Base-by-base conservation (phyloP, 2,888 invertebrate genomes). In the Heliconius cydno region DNA sequence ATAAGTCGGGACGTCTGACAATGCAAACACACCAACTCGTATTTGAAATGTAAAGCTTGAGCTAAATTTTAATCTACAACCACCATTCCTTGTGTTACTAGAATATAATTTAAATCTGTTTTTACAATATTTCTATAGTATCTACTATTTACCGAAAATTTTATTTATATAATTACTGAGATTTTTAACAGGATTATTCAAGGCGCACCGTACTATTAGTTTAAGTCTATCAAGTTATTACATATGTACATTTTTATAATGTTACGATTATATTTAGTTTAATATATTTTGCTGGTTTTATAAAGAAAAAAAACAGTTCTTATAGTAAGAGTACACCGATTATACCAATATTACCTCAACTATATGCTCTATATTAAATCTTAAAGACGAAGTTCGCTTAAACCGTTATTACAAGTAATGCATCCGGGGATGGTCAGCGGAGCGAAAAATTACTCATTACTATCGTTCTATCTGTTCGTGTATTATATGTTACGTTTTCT, bases 391-490 rank as follows among this genome's bases (percentile, higher is more conserved):
- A 41, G 68, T 79, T 82, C n/a, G 76, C 22, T 25, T 74, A 60
- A 22, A 41, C 41, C 63, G 41, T 70, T 67, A 66, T 73, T 72
- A 74, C 68, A 30, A 76, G 67, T 76, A 78, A 76, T 46, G 66
- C 78, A 80, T 82, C 81, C 81, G 83, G 82, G 84, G 85, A 82
- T 84, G 85, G 80, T 79, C 88, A 89, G 77, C 85, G 83, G 89
- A 90, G 89, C 90, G 88, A 87, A 81, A 87, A 90, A 90, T 90
- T 87, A 85, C 79, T 82, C 77, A 84, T 85, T 86, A 82, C 70
- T 28, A 80, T 76, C 74, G 83, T 82, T 83, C 83, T 85, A 84
- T 76, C 52, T 79, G 38, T 70, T 65, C 30, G 72, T 77, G 71
- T 60, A 78, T 79, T 79, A 79, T 63, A 67, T 75, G 74, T 46